Evolutionary conservation across 2,888 invertebrate genomes (phyloP).

Genomic region (Agonopterix arenella): DNA sequence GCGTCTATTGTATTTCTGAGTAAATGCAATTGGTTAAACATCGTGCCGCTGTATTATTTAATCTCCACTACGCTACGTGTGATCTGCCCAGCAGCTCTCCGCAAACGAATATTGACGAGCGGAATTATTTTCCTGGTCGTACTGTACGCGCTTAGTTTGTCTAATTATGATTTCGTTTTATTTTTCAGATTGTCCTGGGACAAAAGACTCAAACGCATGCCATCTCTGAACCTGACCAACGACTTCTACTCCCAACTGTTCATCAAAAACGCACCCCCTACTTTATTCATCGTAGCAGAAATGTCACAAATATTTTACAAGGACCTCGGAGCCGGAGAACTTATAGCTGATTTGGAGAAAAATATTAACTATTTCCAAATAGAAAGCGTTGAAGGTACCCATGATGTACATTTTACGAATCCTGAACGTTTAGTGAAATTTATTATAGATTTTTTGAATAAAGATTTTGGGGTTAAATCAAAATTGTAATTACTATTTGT

Average conservation of each 20-base stretch:
- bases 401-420: slow-evolving; percentile 78
- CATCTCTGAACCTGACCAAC: slow-evolving; percentile 35
- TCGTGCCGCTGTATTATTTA: too few species aligned
- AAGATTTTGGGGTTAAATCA: slow-evolving; percentile 16
- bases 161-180: neutral
- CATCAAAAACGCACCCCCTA: slow-evolving; percentile 34
- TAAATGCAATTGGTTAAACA: too few species aligned
- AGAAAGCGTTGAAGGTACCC: slow-evolving; percentile 65
- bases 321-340: slow-evolving; percentile 9
- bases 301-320: too few species aligned
- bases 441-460: slow-evolving; percentile 47
- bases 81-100: too few species aligned
- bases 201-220: slow-evolving; percentile 29
- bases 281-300: slow-evolving; percentile 25
- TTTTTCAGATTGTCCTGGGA: slow-evolving; percentile 56
- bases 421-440: slow-evolving; percentile 66
- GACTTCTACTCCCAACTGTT: slow-evolving; percentile 42
- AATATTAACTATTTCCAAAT: slow-evolving; percentile 17
- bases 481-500: slow-evolving; percentile 20
- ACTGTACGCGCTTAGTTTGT: too few species aligned
- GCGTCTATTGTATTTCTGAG: too few species aligned
- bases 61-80: too few species aligned
- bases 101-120: too few species aligned
- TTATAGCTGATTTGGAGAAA: slow-evolving; percentile 23
- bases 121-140: too few species aligned